phyloP scores from a whole-genome alignment of 2,797 vertebrate genomes.

The Aplochiton taeniatus region DNA sequence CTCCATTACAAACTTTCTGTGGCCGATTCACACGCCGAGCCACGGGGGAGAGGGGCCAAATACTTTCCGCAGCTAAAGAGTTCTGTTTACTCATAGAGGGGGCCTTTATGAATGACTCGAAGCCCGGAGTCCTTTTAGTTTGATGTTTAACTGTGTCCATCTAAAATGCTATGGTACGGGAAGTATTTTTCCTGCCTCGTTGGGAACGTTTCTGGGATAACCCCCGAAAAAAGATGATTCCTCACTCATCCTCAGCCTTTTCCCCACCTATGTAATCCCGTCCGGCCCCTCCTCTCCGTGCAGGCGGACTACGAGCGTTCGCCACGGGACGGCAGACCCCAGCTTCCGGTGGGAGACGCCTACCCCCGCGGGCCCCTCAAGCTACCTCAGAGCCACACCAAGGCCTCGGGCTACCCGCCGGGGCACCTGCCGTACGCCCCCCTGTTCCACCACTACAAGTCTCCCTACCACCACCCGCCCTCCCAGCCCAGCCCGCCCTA shows the following conservation, averaged over 20 bases:
- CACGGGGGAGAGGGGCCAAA: conserved; percentile 7
- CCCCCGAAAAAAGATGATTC: too few relatives aligned
- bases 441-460: conserved; percentile 90
- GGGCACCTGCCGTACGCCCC: conserved; percentile 86
- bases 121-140: too few relatives aligned
- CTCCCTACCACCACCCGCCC: conserved; percentile 85
- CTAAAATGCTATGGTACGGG: too few relatives aligned
- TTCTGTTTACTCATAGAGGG: too few relatives aligned
- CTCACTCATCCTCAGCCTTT: too few relatives aligned
- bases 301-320: conserved; percentile 92
- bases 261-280: too few relatives aligned
- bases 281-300: too few relatives aligned
- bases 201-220: too few relatives aligned
- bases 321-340: conserved; percentile 85
- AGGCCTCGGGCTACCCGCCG: conserved; percentile 83
- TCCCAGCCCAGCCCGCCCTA: conserved; percentile 91
- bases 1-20: conserved; percentile 29
- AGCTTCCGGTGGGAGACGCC: conserved; percentile 85
- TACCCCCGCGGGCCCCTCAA: conserved; percentile 89
- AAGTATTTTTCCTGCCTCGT: too few relatives aligned
- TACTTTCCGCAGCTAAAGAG: too few relatives aligned
- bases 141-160: too few relatives aligned
- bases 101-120: too few relatives aligned
- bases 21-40: conserved; percentile 21
- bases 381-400: conserved; percentile 94